Base-by-base conservation (phyloP, 2,113 vertebrate species). In the Forbesichthys papilliferus region DNA sequence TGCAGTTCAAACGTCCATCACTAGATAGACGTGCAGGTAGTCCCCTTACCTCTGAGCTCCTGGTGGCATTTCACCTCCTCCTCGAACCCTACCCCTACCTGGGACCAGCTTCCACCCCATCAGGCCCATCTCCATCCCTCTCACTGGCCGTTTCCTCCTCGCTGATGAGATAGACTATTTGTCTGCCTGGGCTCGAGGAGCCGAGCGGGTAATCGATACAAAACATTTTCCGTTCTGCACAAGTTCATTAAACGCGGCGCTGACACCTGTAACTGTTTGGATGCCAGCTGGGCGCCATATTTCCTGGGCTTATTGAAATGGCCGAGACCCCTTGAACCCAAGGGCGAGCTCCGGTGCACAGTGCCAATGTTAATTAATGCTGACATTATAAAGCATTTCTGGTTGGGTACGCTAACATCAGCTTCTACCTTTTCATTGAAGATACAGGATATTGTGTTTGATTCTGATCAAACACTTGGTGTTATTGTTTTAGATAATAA, bases 141-240 rank as follows among this genome's bases (percentile, higher is more conserved):
- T 84, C 82, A 56, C 75, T 69, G 75, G 73, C 84, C 71, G 68
- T 77, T 87, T 88, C 82, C 83, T 78, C 79, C 59, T 42, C 78
- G 77, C 74, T 88, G 84, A 87, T 91, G 89, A 89, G 82, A 86
- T 84, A 84, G 83, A 83, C 87, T 61, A 88, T 91, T 86, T 89
- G 86, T 89, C 87, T 86, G 80, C 81, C 76, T 84, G 27, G 69
- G 80, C 83, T 84, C 79, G 81, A 87, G 84, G 67, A 73, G 82
- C 73, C 16, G 81, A 88, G 82, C 86, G 86, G 87, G 11, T 86
- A 90, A 88, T 91, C 90, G 82, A 91, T 91, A 90, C 79, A 84
- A 89, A 89, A 89, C 86, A 90, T 88, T 86, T 90, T 87, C 86
- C 53, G 78, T 81, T 79, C 77, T 69, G 80, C 83, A 87, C 80